These are phyloP conservation scores for Agrilus planipennis DNA, from an alignment of 1,140 invertebrate species.

Conservation along the genomic window DNA sequence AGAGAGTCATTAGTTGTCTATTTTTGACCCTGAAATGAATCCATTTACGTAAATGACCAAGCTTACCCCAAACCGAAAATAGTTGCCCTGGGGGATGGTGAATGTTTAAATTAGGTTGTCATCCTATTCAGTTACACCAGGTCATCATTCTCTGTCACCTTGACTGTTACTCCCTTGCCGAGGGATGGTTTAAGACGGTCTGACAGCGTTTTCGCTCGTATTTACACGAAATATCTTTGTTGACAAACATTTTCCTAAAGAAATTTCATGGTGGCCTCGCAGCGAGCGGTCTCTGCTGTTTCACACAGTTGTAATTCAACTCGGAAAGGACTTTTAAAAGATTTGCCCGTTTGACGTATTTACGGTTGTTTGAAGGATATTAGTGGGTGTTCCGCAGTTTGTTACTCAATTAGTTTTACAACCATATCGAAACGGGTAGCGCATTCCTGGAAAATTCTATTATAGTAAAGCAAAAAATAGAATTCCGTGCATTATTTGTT, in stretches of 20 bases:
- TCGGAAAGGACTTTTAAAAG: constrained; percentile 4
- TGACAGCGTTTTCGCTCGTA: constrained; percentile 20
- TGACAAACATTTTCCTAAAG: constrained; percentile 29
- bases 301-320: constrained; percentile 19
- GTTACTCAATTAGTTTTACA: too few relatives aligned
- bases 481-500: too few relatives aligned
- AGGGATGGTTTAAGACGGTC: constrained; percentile 7
- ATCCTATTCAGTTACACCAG: constrained; percentile 12
- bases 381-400: constrained; percentile 18
- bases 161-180: constrained; percentile 16
- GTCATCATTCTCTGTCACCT: constrained; percentile 24
- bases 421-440: too few relatives aligned
- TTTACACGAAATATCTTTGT: constrained; percentile 27
- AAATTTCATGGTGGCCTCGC: constrained; percentile 29
- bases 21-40: too few relatives aligned
- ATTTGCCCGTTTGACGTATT: constrained; percentile 10
- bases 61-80: too few relatives aligned
- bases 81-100: too few relatives aligned
- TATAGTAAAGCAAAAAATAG: too few relatives aligned
- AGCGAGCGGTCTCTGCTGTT: constrained; percentile 18
- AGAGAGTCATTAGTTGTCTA: too few relatives aligned
- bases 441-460: too few relatives aligned
- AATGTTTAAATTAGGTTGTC: constrained; percentile 13
- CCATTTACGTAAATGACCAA: too few relatives aligned
- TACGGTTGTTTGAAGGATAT: constrained; percentile 10